Evolutionary conservation across 2,113 vertebrate species (phyloP), one percentile per base, ranked within the genome.

Genomic region (Picathartes gymnocephalus): DNA sequence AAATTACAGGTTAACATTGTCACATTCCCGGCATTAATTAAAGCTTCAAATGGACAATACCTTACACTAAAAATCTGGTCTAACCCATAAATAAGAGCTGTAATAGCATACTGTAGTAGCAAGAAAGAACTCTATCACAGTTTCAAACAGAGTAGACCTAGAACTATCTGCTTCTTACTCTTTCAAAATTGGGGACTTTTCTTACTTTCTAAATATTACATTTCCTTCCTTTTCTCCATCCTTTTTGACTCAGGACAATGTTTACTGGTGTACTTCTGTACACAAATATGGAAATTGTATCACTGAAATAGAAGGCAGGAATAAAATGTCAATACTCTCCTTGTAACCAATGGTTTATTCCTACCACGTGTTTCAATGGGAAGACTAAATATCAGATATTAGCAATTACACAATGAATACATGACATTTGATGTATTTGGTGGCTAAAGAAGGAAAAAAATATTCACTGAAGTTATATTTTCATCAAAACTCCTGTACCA

Each of bases 381-480:
- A 95, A 78, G 65, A 89, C 51, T 82, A 90, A 96, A 93, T 96
- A 73, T 95, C 90, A 93, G 79, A 65, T 81, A 95, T 76, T 70
- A 60, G 71, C 54, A 97, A 91, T 97, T 96, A 87, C 23, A 87
- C 4, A 18, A 90, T 40, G 70, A 90, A 92, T 78, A 74, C 44
- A 71, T 82, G 80, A 81, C 44, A 78, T 96, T 94, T 95, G 88
- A 65, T 83, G 80, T 86, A 81, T 85, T 88, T 94, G 28, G 27
- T 57, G 66, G 28, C n/a, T 95, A 96, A 91, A 86, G 11, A 78
- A 76, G 31, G 47, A 53, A 76, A 74, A 71, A 74, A 57, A 42
- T 8, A 42, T 12, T 35, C 42, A 74, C 24, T 47, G 27, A 92
- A 92, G 45, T 35, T 70, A 21, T 54, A 31, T 88, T 91, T 96